Evolutionary conservation across 2,888 invertebrate species (phyloP), one percentile per base, ranked within the genome.

Genomic region (Oscheius sp.): DNA sequence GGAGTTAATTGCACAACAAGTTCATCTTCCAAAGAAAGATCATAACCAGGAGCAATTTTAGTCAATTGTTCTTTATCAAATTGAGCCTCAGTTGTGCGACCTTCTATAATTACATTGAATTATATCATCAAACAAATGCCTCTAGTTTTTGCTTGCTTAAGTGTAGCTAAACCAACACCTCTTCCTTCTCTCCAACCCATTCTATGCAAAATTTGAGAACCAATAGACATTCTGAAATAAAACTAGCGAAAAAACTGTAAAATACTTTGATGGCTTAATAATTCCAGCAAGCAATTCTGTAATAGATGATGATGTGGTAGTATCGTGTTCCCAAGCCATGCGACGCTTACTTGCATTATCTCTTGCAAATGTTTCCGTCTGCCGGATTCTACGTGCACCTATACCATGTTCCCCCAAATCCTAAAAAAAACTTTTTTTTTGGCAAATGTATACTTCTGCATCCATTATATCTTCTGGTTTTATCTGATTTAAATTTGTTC

Each of bases 401-500:
- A 98, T 95, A 20, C 97, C 98, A 88, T 93, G 93, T 86, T 94
- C 93, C 2, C 93, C 91, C 26, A 93, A 90, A 87, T 98, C 97
- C 90, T 90, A 74, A 9, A 70, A 17, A 17, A 30, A 3, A 63
- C 24, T 4, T 26, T 8, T n/a, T 50, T 17, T n/a, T 2, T 6
- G n/a, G n/a, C n/a, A n/a, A n/a, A n/a, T 14, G 50, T 9, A 50
- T 4, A 50, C 54, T 87, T 98, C 98, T 12, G 94, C 93, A 87
- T 98, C 98, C 98, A 98, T 98, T 85, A 93, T 98, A 88, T 97
- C 95, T 87, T 94, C 92, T 0, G 95, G 93, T 74, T 89, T 90
- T 86, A 92, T 92, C 41, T 89, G 82, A 33, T 74, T 77, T 8
- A 87, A 81, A 9, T 85, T 87, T 0, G 90, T 90, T 80, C 92